Evolutionary conservation across 2,888 invertebrate genomes (phyloP).

Genomic region (Polia nebulosa): DNA sequence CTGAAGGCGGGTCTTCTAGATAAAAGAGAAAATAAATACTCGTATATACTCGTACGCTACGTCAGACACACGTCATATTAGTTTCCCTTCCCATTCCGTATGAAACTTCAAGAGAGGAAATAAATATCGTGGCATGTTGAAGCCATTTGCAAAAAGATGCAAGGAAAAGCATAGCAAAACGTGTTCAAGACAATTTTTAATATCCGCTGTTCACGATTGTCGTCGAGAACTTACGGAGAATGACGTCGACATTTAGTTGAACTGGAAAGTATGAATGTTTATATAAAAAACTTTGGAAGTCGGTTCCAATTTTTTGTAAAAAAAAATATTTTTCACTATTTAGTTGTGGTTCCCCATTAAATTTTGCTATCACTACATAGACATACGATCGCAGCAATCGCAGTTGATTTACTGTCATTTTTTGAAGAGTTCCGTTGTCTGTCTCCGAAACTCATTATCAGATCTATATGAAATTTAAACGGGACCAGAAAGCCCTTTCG

Average conservation of each 20-base stretch:
- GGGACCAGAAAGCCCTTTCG: no score
- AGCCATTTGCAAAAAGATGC: background rate
- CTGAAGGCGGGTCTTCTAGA: no score
- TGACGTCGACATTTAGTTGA: background rate
- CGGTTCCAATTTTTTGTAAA: no score
- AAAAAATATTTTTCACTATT: no score
- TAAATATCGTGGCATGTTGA: background rate
- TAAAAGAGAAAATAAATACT: background rate
- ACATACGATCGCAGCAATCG: no score
- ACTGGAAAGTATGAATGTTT: background rate
- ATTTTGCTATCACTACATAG: no score
- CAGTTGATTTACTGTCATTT: no score
- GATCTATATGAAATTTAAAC: no score
- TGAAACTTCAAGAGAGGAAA: background rate
- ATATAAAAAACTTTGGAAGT: no score
- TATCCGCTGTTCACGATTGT: conserved; percentile 3
- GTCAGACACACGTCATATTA: background rate
- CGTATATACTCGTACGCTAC: background rate
- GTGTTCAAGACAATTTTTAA: background rate
- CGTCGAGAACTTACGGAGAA: background rate
- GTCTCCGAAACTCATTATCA: no score
- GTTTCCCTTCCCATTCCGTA: background rate
- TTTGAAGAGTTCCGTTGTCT: no score
- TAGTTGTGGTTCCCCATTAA: no score
- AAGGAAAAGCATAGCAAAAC: background rate